Conservation (phyloP, 2,888 invertebrate species). For the Eupithecia subfuscata region DNA sequence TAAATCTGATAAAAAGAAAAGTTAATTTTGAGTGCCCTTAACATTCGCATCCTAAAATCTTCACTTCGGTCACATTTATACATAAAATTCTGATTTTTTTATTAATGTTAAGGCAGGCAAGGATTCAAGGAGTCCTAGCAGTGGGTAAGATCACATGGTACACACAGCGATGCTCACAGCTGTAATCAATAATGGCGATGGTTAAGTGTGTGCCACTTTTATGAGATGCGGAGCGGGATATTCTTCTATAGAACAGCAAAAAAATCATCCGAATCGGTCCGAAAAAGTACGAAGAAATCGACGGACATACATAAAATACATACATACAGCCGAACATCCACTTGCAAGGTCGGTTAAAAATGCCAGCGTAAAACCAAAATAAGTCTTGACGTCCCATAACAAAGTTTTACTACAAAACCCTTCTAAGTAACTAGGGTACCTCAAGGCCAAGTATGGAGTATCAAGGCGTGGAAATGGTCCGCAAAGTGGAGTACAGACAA, state of each 20-base stretch:
- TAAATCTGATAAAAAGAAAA: not conserved
- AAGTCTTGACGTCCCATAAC: not conserved
- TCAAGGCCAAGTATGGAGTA: constrained; percentile 5
- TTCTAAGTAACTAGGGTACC: constrained; percentile 4
- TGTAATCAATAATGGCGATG: no score
- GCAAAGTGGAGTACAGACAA: not conserved
- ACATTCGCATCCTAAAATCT: not conserved
- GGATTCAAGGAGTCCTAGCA: no score
- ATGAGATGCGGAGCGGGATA: no score
- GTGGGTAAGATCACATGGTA: no score
- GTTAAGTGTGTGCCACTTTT: no score
- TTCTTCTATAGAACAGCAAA: no score
- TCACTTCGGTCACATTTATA: not conserved
- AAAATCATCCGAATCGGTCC: no score
- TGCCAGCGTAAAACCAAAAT: not conserved
- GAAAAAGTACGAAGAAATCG: no score
- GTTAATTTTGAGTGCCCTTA: not conserved
- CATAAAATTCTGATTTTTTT: not conserved
- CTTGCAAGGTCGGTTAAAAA: not conserved
- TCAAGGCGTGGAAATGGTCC: not conserved
- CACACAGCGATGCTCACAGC: no score
- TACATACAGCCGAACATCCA: no score
- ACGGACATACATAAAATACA: no score
- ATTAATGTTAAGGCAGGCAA: not conserved
- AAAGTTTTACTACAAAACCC: not conserved